Conservation (phyloP, 1,140 invertebrate species). For the Cryptotermes secundus region DNA sequence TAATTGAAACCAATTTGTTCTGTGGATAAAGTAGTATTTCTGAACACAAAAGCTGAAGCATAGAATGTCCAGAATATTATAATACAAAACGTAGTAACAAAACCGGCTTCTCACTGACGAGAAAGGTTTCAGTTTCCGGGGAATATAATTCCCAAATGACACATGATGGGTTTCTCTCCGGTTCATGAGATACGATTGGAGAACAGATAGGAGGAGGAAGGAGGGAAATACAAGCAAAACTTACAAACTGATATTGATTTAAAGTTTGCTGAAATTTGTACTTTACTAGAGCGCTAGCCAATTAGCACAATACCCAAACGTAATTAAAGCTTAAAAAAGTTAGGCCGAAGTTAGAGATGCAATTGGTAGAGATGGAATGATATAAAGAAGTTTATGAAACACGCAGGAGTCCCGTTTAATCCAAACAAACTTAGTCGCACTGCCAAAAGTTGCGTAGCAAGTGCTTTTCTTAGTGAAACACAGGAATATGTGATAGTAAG, state of each 20-base stretch:
- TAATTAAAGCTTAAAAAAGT: background rate
- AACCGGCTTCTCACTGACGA: background rate
- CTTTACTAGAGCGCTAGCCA: background rate
- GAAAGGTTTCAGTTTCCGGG: background rate
- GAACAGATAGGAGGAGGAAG: background rate
- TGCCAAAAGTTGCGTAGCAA: background rate
- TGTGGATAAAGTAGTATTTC: too few relatives aligned
- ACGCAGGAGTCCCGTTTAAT: background rate
- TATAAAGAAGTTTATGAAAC: background rate
- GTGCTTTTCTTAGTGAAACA: background rate
- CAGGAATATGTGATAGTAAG: background rate
- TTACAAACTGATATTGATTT: constrained; percentile 15
- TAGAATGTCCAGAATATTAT: too few relatives aligned
- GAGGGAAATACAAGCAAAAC: background rate
- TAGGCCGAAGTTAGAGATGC: background rate
- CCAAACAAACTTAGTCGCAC: background rate
- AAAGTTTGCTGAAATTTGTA: constrained; percentile 3
- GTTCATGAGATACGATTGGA: background rate
- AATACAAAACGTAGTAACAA: background rate
- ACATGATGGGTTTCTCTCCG: background rate
- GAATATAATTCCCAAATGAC: background rate
- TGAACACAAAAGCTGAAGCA: too few relatives aligned
- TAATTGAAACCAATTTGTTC: too few relatives aligned
- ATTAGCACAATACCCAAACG: background rate
- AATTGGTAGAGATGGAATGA: background rate